Conservation (phyloP, 2,113 vertebrate species). For the Xiphophorus couchianus region DNA sequence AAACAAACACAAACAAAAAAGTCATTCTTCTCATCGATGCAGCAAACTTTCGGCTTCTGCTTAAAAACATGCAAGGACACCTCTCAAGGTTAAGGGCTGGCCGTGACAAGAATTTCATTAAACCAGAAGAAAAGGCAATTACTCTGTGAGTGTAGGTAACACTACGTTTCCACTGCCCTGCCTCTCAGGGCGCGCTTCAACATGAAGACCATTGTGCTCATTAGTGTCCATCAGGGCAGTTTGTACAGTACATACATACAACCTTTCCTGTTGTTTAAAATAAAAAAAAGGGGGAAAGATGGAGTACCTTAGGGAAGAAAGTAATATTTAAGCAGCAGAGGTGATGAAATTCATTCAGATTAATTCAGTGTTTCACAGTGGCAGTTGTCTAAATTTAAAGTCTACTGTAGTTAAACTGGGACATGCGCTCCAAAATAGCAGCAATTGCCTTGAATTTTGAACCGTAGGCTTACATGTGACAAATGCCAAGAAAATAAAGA, state of each 20-base stretch:
- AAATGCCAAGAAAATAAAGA: neutral
- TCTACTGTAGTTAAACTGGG: too few relatives aligned
- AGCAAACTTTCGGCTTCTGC: slow-evolving; percentile 43
- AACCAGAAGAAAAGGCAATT: slow-evolving; percentile 46
- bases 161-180: slow-evolving; percentile 27
- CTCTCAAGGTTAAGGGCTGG: slow-evolving; percentile 53
- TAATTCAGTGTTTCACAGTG: slow-evolving; percentile 6
- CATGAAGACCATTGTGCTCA: slow-evolving; percentile 41
- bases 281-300: neutral
- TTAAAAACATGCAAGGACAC: slow-evolving; percentile 52
- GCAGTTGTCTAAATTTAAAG: neutral
- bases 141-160: slow-evolving; percentile 33
- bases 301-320: neutral
- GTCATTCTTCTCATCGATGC: slow-evolving; percentile 37
- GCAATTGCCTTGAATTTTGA: neutral
- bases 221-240: slow-evolving; percentile 55
- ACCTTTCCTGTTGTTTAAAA: slow-evolving; percentile 24
- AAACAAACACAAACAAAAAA: neutral
- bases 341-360: slow-evolving; percentile 2
- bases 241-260: slow-evolving; percentile 1
- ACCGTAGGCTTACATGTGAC: neutral
- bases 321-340: neutral
- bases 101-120: slow-evolving; percentile 60
- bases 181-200: slow-evolving; percentile 49
- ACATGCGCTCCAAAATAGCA: neutral